Evolutionary conservation across 2,888 invertebrate species (phyloP), one percentile per base, ranked within the genome.

Genomic region (Peribatodes rhomboidaria): DNA sequence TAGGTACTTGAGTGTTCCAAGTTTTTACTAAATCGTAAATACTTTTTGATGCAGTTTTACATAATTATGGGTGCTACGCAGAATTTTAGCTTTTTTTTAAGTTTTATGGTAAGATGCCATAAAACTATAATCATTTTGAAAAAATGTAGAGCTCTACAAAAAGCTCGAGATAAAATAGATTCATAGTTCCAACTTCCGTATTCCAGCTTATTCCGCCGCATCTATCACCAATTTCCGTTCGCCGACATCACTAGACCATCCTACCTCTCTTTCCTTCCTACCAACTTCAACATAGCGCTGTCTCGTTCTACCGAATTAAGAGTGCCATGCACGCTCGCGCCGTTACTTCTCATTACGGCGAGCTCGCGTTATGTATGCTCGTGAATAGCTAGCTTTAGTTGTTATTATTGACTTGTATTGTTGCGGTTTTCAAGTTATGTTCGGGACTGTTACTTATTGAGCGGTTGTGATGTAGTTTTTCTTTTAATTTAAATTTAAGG

Each of bases 301-400:
- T 86, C 83, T 64, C 82, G 39, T 0, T 83, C 80, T 68, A 50
- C 53, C 69, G 74, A 81, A 87, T 90, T 89, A 90, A 82, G 85
- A 79, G 80, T 76, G 78, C 89, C 72, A 84, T 81, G 81, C 92
- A 92, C 91, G 92, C 82, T 73, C 82, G 69, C 72, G 78, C 81
- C 88, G 90, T 92, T 90, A 86, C 82, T 92, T 84, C 88, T 91
- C 91, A 92, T 92, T 92, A 92, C 81, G 77, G 74, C 78, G 80
- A 84, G 80, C 73, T 76, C 71, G 82, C 80, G 82, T 82, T 88
- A 85, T 84, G 84, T 88, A 86, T 84, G 86, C 81, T 76, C 82
- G 79, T 81, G 87, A 86, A 89, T 88, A 81, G 87, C 67, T 75
- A 79, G 87, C 85, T 85, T 89, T 86, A 85, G 77, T 88, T 87